These are phyloP conservation scores for Spialia ferax DNA, from an alignment of 2,888 invertebrate genomes.

Conservation along the genomic window DNA sequence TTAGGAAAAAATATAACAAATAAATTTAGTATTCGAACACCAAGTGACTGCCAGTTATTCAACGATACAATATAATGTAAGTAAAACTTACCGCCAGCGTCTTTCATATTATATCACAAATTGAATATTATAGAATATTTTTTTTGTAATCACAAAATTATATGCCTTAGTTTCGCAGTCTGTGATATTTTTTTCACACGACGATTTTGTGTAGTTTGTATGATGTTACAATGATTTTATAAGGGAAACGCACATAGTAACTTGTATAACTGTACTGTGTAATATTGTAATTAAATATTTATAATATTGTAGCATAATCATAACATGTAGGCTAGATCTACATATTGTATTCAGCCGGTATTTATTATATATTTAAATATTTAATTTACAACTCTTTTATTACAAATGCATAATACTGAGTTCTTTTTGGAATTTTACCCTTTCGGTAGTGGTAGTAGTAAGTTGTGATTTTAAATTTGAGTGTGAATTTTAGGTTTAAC, in stretches of 20 bases:
- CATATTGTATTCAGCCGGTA: too few relatives aligned
- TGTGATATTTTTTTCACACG: slow-evolving; percentile 21
- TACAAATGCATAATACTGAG: neutral
- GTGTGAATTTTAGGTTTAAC: neutral
- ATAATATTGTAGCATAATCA: neutral
- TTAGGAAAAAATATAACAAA: too few relatives aligned
- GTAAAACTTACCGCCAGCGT: neutral
- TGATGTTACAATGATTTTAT: neutral
- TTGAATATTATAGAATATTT: neutral
- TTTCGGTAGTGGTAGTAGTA: neutral
- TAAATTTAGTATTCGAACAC: too few relatives aligned
- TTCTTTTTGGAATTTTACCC: neutral
- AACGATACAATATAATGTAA: too few relatives aligned
- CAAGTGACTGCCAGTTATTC: too few relatives aligned
- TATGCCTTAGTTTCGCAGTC: slow-evolving; percentile 24
- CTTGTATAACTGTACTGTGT: neutral
- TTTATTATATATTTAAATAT: too few relatives aligned
- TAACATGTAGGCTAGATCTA: neutral
- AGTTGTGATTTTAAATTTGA: too few relatives aligned
- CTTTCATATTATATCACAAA: neutral
- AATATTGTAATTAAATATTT: neutral
- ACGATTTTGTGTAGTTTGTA: slow-evolving; percentile 1
- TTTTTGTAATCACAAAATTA: neutral
- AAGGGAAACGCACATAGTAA: slow-evolving; percentile 1
- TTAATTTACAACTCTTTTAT: too few relatives aligned